phyloP scores from a whole-genome alignment of 1,140 invertebrate species.

The Drosophila sechellia region DNA sequence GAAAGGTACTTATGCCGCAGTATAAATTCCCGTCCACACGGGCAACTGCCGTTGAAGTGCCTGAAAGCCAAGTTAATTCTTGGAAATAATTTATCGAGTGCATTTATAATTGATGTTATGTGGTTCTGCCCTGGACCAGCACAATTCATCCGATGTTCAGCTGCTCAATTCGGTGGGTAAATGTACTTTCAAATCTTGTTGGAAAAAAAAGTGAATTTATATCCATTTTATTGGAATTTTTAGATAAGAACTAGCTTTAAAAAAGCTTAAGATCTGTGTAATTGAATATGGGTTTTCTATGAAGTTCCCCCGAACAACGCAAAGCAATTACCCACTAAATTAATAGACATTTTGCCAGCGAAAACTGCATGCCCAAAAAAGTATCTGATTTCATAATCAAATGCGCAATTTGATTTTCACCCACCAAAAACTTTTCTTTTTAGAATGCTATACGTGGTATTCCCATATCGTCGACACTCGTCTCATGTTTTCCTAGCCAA shows the following conservation, averaged over 20 bases:
- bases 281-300: no score
- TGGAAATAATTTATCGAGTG: constrained; percentile 74
- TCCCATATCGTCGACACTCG: constrained; percentile 48
- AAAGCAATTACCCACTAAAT: not conserved
- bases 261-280: not conserved
- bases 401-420: constrained; percentile 44
- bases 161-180: constrained; percentile 9
- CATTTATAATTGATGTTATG: constrained; percentile 75
- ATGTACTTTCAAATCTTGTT: constrained; percentile 34
- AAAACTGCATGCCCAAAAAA: constrained; percentile 22
- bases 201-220: constrained; percentile 23
- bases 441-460: constrained; percentile 1
- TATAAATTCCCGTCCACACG: constrained; percentile 12
- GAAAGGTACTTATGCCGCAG: constrained; percentile 13
- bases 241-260: not conserved
- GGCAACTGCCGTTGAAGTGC: constrained; percentile 57
- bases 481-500: constrained; percentile 47
- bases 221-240: constrained; percentile 21
- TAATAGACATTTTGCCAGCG: constrained; percentile 17
- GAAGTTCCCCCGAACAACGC: not conserved
- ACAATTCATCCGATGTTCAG: constrained; percentile 13
- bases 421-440: not conserved
- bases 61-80: constrained; percentile 70
- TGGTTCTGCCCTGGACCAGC: constrained; percentile 14
- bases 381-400: constrained; percentile 48